These are phyloP conservation scores for Hypsibius dujardini DNA, from an alignment of 1,140 invertebrate species.

Conservation along the genomic window DNA sequence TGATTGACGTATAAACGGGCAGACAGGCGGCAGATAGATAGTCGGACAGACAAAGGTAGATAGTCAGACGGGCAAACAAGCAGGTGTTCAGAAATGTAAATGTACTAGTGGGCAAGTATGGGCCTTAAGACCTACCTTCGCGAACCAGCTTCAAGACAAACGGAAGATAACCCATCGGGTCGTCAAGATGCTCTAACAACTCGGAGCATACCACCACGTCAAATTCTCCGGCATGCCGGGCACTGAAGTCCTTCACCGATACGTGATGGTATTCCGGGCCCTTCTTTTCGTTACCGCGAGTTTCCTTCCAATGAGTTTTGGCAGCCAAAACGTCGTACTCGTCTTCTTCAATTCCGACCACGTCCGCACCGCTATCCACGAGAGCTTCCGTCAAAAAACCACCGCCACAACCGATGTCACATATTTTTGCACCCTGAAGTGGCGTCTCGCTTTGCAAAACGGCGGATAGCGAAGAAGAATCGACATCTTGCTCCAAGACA, in stretches of 20 bases:
- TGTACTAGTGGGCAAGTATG: too few relatives aligned
- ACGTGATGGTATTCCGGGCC: background rate
- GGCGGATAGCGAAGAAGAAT: background rate
- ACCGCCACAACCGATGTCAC: background rate
- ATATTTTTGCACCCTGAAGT: background rate
- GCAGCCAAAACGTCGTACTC: background rate
- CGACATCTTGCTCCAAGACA: background rate
- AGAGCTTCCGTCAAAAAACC: background rate
- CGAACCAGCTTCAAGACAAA: background rate
- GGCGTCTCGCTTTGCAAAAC: background rate
- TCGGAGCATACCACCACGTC: slow-evolving; percentile 9
- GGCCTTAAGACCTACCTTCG: background rate
- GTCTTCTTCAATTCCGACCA: background rate
- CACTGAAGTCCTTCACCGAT: background rate
- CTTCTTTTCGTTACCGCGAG: background rate
- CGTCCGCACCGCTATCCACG: background rate
- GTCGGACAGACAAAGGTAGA: too few relatives aligned
- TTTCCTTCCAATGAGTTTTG: background rate
- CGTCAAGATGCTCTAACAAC: background rate
- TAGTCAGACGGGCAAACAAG: too few relatives aligned
- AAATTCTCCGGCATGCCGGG: background rate
- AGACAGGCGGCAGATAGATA: too few relatives aligned
- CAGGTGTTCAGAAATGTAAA: too few relatives aligned
- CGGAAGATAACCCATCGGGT: background rate
- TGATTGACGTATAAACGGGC: too few relatives aligned